Conservation (phyloP, 2,797 vertebrate genomes). For the Leucoraja ocellata region DNA sequence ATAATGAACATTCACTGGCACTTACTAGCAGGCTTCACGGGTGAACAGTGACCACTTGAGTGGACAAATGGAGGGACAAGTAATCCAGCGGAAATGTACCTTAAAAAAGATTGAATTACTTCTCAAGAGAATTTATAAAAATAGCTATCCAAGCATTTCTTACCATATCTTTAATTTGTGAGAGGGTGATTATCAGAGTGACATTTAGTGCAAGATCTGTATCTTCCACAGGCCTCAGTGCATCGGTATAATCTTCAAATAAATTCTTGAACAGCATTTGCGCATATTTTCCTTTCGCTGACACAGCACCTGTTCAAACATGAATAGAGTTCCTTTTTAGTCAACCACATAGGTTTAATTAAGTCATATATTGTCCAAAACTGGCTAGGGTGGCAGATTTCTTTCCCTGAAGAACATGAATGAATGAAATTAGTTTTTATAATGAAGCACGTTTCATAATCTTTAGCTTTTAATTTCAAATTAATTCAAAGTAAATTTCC, state of each 20-base stretch:
- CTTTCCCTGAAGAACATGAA: no score
- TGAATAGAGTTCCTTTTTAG: not conserved
- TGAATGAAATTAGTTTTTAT: no score
- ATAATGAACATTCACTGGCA: not conserved
- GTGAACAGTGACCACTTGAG: not conserved
- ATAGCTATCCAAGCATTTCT: slow-evolving; percentile 45
- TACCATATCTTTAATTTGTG: slow-evolving; percentile 97
- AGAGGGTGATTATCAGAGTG: slow-evolving; percentile 88
- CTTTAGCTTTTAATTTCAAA: no score
- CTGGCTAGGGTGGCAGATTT: no score
- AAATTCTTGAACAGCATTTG: slow-evolving; percentile 80
- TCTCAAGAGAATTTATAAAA: not conserved
- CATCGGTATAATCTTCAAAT: slow-evolving; percentile 84
- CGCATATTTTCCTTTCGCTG: slow-evolving; percentile 84
- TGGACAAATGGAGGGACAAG: not conserved
- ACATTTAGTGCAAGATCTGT: slow-evolving; percentile 88
- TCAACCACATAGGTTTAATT: not conserved
- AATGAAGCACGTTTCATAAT: no score
- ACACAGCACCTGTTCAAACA: slow-evolving; percentile 60
- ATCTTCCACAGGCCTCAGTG: slow-evolving; percentile 86
- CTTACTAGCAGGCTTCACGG: not conserved
- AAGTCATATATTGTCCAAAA: no score
- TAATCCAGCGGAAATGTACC: not conserved
- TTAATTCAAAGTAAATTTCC: no score
- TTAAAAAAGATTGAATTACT: not conserved